Conservation (phyloP, 2,888 invertebrate genomes). For the Lasius fuliginosus region DNA sequence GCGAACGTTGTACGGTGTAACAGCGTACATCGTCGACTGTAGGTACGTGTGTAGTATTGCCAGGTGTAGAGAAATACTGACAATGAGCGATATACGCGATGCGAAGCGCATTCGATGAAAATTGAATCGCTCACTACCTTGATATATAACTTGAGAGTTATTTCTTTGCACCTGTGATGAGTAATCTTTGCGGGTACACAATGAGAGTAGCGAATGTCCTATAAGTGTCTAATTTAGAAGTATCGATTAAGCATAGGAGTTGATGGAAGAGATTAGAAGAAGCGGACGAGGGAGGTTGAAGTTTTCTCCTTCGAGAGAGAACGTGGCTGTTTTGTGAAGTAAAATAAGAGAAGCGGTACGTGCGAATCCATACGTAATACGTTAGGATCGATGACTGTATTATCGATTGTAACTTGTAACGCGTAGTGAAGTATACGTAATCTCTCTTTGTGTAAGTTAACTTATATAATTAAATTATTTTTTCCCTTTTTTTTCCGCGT, state of each 20-base stretch:
- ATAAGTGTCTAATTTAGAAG: slow-evolving; percentile 37
- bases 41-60: slow-evolving; percentile 42
- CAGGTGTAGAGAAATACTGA: slow-evolving; percentile 31
- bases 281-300: neutral
- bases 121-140: neutral
- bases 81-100: neutral
- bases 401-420: slow-evolving; percentile 61
- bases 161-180: slow-evolving; percentile 44
- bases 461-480: slow-evolving; percentile 75
- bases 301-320: slow-evolving; percentile 16
- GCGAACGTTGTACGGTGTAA: neutral
- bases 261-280: slow-evolving; percentile 11
- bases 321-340: slow-evolving; percentile 52
- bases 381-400: slow-evolving; percentile 60
- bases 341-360: slow-evolving; percentile 19
- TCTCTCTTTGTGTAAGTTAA: slow-evolving; percentile 64
- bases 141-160: slow-evolving; percentile 22
- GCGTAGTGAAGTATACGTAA: slow-evolving; percentile 70
- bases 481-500: slow-evolving; percentile 40
- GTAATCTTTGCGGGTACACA: slow-evolving; percentile 24
- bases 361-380: slow-evolving; percentile 56
- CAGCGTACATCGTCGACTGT: slow-evolving; percentile 6
- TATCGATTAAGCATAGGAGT: slow-evolving; percentile 22
- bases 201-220: slow-evolving; percentile 50
- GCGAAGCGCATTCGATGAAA: slow-evolving; percentile 10